phyloP scores from a whole-genome alignment of 2,888 invertebrate genomes.

The Gryllus longicercus region DNA sequence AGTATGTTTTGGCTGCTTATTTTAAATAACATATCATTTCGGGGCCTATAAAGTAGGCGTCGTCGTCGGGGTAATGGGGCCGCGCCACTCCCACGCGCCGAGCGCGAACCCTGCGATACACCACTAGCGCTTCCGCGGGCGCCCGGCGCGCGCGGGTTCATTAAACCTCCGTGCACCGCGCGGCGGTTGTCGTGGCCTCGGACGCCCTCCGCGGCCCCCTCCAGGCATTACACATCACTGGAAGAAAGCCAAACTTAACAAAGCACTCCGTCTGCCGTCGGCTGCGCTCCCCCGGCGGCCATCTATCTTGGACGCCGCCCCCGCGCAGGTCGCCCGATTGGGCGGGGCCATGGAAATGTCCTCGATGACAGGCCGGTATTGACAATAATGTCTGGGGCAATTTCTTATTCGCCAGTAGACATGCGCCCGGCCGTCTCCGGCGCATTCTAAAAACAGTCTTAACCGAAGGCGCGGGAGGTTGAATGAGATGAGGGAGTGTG shows the following conservation, averaged over 20 bases:
- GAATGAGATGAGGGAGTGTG: neutral
- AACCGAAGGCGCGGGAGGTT: neutral
- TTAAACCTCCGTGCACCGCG: too few species aligned
- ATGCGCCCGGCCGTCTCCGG: neutral
- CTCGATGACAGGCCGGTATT: neutral
- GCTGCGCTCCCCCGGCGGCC: neutral
- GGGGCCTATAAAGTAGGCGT: too few species aligned
- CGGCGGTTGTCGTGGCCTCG: too few species aligned
- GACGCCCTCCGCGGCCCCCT: neutral
- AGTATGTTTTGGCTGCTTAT: neutral
- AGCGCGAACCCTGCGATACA: too few species aligned
- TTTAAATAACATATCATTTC: neutral
- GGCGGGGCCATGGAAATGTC: neutral
- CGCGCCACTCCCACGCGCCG: too few species aligned
- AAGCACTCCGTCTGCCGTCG: conserved; percentile 1
- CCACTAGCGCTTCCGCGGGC: too few species aligned
- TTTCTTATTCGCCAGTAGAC: neutral
- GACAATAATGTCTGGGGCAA: neutral
- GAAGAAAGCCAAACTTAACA: conserved; percentile 17
- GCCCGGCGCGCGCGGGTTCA: too few species aligned
- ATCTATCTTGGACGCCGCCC: neutral
- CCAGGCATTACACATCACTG: neutral
- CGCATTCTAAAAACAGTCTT: too few species aligned
- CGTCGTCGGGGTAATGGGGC: too few species aligned
- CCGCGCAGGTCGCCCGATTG: neutral